Evolutionary conservation across 2,113 vertebrate genomes (phyloP).

Genomic region (Myiozetetes cayanensis): DNA sequence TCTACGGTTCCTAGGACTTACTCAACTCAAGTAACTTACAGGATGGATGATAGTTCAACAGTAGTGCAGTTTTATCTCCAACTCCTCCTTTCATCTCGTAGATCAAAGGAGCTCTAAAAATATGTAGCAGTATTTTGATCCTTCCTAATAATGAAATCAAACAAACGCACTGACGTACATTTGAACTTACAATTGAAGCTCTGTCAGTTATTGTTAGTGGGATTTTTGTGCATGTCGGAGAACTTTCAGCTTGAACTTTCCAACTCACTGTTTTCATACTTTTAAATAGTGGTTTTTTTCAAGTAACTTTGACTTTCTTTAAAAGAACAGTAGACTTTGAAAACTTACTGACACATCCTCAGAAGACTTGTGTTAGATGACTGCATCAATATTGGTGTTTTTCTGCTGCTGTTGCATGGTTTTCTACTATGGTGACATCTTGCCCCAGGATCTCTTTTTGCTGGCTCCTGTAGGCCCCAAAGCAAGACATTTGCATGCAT

Average conservation of each 20-base stretch:
- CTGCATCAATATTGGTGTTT: not conserved
- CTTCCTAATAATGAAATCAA: not conserved
- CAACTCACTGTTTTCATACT: not conserved
- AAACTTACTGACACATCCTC: not conserved
- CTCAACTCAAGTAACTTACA: not conserved
- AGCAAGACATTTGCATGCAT: not conserved
- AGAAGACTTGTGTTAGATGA: not conserved
- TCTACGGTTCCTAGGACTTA: not conserved
- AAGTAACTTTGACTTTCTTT: not conserved
- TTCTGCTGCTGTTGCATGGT: not conserved
- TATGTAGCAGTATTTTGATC: not conserved
- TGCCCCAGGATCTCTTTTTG: not conserved
- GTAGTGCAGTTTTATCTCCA: not conserved
- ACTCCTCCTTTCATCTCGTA: not conserved
- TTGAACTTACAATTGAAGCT: not conserved
- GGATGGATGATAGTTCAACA: not conserved
- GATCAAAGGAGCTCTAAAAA: constrained; percentile 19
- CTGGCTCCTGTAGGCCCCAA: not conserved
- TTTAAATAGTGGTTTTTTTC: not conserved
- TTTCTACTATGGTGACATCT: not conserved
- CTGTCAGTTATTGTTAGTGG: not conserved
- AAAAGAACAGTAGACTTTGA: not conserved
- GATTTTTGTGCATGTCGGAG: not conserved
- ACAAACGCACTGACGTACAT: not conserved
- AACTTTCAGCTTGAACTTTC: not conserved